Conservation (phyloP, 1,140 invertebrate genomes). For the Thaumetopoea pityocampa region DNA sequence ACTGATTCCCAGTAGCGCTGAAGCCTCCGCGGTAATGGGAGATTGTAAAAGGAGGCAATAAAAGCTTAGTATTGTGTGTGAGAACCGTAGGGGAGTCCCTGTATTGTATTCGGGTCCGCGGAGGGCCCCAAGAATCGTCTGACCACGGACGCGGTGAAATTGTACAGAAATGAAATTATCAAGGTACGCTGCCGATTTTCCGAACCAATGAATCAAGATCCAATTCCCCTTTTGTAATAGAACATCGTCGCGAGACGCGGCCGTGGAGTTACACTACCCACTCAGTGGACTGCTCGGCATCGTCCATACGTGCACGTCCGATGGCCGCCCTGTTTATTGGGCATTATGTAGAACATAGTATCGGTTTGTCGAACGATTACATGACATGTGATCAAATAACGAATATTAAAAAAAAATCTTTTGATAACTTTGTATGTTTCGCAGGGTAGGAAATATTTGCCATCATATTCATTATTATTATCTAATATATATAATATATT, state of each 20-base stretch:
- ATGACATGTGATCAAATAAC: slow-evolving; percentile 26
- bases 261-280: slow-evolving; percentile 65
- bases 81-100: slow-evolving; percentile 58
- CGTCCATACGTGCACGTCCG: slow-evolving; percentile 29
- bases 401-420: slow-evolving; percentile 20
- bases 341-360: slow-evolving; percentile 23
- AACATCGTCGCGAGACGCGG: slow-evolving; percentile 70
- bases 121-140: slow-evolving; percentile 66
- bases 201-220: slow-evolving; percentile 76
- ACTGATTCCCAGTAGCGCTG: slow-evolving; percentile 64
- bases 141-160: slow-evolving; percentile 73
- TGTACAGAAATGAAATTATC: slow-evolving; percentile 77
- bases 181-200: slow-evolving; percentile 76
- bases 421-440: slow-evolving; percentile 15
- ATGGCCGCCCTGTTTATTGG: slow-evolving; percentile 37
- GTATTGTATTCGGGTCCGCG: slow-evolving; percentile 67
- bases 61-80: slow-evolving; percentile 73
- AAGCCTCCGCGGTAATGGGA: slow-evolving; percentile 68
- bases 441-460: slow-evolving; percentile 13
- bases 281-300: slow-evolving; percentile 57
- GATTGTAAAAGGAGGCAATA: slow-evolving; percentile 75
- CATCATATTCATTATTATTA: too few relatives aligned
- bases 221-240: slow-evolving; percentile 76
- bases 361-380: slow-evolving; percentile 22
- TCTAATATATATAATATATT: too few relatives aligned